phyloP scores from a whole-genome alignment of 2,113 vertebrate species.

The Bombycilla garrulus region DNA sequence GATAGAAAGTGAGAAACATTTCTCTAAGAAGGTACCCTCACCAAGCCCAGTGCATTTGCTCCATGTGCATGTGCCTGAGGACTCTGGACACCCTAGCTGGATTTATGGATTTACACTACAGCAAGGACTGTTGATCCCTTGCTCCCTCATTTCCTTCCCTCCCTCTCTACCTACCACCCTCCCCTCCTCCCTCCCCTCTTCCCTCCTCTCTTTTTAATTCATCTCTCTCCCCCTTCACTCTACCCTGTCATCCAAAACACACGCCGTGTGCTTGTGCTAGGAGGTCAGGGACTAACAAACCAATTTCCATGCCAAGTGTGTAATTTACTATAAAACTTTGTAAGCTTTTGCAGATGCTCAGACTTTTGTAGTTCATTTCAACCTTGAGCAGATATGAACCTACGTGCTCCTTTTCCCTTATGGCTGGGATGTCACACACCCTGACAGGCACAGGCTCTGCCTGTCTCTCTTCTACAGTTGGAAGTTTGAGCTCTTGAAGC shows the following conservation, averaged over 20 bases:
- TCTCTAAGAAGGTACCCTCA: background rate
- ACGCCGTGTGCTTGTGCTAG: too few relatives aligned
- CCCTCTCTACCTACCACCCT: too few relatives aligned
- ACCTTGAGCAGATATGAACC: background rate
- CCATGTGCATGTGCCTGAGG: rapidly evolving
- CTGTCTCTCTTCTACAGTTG: rapidly evolving
- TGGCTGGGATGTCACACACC: background rate
- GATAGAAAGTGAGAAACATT: background rate
- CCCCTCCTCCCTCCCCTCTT: too few relatives aligned
- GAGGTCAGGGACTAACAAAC: background rate
- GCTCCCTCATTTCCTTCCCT: too few relatives aligned
- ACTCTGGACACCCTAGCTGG: too few relatives aligned
- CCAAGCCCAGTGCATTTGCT: background rate
- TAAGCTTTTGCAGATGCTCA: background rate
- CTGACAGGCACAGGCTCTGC: background rate
- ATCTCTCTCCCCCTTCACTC: background rate
- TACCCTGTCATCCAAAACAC: background rate
- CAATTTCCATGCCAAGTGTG: background rate
- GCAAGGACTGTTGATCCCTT: too few relatives aligned
- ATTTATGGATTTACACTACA: background rate
- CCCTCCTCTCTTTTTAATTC: background rate
- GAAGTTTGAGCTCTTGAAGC: background rate
- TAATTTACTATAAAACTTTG: background rate
- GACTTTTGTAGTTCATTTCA: background rate
- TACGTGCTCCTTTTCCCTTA: background rate